Evolutionary conservation across 2,113 vertebrate genomes (phyloP), one percentile per base, ranked within the genome.

Genomic region (Chionis minor): DNA sequence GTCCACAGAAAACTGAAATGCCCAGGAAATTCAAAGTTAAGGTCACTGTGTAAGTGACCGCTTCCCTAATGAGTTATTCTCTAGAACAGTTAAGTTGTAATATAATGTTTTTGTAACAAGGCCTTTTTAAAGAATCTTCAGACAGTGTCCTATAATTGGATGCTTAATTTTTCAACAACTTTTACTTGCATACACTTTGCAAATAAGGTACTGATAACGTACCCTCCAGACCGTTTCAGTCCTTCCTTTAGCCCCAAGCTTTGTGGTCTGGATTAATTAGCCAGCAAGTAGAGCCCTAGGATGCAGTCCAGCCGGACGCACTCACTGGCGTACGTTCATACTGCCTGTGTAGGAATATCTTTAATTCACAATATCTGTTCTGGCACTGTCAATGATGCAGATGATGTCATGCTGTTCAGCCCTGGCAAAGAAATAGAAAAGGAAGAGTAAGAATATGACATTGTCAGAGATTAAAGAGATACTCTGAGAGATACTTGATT

Each of bases 341-440:
- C 45, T 74, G 78, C 58, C 2, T 26, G 0, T 47, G 47, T n/a
- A 59, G 80, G 73, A 70, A 67, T 45, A 32, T 40, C 58, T 91
- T 44, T 42, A 87, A 78, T 67, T 90, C 80, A 23, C 83, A 67
- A 4, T 73, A 59, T 83, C 88, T 83, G 27, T 74, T 90, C 91
- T 94, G 88, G 92, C 83, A 7, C 63, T 74, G 45, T 63, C 56
- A 30, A 51, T 26, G 3, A 2, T 21, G 24, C 40, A 77, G 71
- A 35, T 88, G 81, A 40, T 83, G 84, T 93, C 77, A 61, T 42
- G 8, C 62, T 73, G 49, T 58, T 94, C 63, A 89, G 18, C 81
- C 45, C 86, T 89, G 72, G 80, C 86, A 81, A 58, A 94, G 80
- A 81, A 44, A 88, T 16, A 73, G 82, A 83, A 83, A 71, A 78